Evolutionary conservation across 2,113 vertebrate genomes (phyloP).

Genomic region (Thinocorus orbignyianus): DNA sequence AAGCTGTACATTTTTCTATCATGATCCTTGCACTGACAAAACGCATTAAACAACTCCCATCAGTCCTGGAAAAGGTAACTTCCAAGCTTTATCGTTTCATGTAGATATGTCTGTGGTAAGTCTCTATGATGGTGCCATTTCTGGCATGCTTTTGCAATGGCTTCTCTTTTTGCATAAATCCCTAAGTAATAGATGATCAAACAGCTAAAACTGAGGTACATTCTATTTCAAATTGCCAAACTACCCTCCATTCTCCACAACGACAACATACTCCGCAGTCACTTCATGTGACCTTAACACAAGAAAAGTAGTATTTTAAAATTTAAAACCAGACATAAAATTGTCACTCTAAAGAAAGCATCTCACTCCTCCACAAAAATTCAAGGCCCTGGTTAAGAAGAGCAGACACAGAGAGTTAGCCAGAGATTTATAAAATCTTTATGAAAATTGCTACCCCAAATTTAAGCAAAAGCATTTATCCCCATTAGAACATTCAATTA

Average conservation of each 20-base stretch:
- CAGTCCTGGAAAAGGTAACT: neutral
- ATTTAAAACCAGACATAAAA: neutral
- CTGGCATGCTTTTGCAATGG: neutral
- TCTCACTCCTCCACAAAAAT: neutral
- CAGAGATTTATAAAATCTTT: neutral
- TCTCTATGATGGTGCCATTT: neutral
- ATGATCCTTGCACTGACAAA: neutral
- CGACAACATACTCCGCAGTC: neutral
- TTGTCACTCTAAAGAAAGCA: neutral
- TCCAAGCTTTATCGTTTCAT: neutral
- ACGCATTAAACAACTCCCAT: neutral
- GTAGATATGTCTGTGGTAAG: neutral
- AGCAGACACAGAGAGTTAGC: neutral
- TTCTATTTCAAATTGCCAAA: neutral
- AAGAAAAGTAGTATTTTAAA: neutral
- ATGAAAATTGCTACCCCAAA: neutral
- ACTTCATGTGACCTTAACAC: neutral
- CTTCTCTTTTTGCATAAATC: neutral
- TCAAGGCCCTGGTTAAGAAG: neutral
- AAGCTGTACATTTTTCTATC: neutral
- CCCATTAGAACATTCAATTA: neutral
- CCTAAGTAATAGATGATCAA: neutral
- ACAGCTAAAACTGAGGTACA: neutral
- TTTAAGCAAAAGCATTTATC: neutral
- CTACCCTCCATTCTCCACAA: neutral